Base-by-base conservation (phyloP, 1,140 invertebrate genomes). In the Aphidius gifuensis region DNA sequence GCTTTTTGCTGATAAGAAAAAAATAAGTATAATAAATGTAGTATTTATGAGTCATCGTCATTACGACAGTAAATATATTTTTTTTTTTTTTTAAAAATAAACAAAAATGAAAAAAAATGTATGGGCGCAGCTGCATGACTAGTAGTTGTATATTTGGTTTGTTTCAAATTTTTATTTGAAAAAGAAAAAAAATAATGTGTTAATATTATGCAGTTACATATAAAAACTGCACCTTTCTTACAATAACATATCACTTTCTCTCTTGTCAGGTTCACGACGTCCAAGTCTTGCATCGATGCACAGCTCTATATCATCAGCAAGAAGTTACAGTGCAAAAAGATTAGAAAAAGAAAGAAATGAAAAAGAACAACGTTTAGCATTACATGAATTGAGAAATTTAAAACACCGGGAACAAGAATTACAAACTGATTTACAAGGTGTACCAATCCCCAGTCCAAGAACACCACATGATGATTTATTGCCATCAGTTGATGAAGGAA, bases 201-300 rank as follows among this genome's bases (percentile, higher is more conserved):
- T 16, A 16, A 8, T 11, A 39, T 5, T 43, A 3, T 42, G 53
- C 40, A 40, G 40, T n/a, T 11, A 40, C 40, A 39, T 55, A 39
- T 23, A 23, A 39, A 40, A 9, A 55, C 53, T 39, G 45, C n/a
- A 45, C 6, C 42, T 45, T 32, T 23, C 43, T 50, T 40, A 21
- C 40, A 49, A 46, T 58, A 54, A 46, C 9, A 55, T 32, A 57
- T 57, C 16, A 59, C 49, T 58, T 65, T 68, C 49, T 64, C 65
- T 44, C 16, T 68, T 55, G 57, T 11, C 80, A 92, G 90, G 90
- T 85, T 91, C 90, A 71, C 85, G 90, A 83, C 86, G 89, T 82
- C 89, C 90, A 78, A 91, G 89, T 84, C 80, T 91, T 82, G 88
- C 87, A 62, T 92, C 90, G 59, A 83, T 92, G 65, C 90, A 92